Evolutionary conservation across 2,113 vertebrate species (phyloP).

Genomic region (Ageneiosus marmoratus): DNA sequence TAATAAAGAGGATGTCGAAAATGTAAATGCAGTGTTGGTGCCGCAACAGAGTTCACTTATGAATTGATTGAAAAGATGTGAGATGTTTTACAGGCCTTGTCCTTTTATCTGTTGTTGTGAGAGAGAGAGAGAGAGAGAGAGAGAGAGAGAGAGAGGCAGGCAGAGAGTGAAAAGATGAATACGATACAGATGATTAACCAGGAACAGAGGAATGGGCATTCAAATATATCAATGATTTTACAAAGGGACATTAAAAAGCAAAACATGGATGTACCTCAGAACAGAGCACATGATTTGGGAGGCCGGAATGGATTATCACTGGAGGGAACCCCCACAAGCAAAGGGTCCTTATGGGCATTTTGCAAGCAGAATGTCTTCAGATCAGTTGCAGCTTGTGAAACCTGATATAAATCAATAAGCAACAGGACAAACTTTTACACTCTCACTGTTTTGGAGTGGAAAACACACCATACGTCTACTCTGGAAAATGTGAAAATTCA

Average conservation of each 20-base stretch:
- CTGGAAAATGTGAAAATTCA: not conserved
- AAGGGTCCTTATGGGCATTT: conserved; percentile 61
- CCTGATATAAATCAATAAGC: conserved; percentile 37
- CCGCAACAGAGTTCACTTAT: not conserved
- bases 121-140: not conserved
- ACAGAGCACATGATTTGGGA: conserved; percentile 60
- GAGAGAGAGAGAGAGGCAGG: not conserved
- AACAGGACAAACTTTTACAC: not conserved
- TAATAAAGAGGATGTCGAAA: conserved; percentile 10
- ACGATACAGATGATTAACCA: not conserved
- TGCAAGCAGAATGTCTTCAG: conserved; percentile 60
- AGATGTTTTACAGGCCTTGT: not conserved
- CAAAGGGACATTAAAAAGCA: not conserved
- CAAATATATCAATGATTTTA: not conserved
- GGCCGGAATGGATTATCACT: conserved; percentile 62
- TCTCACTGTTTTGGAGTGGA: not conserved
- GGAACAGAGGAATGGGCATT: not conserved
- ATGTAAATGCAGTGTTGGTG: conserved; percentile 10
- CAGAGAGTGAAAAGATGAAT: not conserved
- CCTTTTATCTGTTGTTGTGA: not conserved
- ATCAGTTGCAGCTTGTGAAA: conserved; percentile 58
- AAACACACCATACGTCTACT: not conserved
- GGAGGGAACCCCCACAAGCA: conserved; percentile 59
- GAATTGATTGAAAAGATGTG: not conserved
- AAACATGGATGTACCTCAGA: conserved; percentile 48